Evolutionary conservation across 2,113 vertebrate genomes (phyloP).

Genomic region (Sardina pilchardus): DNA sequence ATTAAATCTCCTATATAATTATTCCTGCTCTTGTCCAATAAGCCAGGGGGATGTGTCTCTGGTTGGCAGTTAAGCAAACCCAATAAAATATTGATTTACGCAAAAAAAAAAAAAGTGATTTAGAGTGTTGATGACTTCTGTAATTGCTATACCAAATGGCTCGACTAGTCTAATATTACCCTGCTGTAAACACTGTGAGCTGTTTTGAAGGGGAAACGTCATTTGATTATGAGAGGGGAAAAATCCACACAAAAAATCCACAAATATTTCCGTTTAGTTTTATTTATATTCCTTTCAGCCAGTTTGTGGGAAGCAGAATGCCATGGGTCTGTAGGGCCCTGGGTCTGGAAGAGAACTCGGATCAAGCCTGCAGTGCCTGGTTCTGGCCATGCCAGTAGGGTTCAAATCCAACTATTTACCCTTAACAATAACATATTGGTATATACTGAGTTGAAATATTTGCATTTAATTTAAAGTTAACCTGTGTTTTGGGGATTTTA

Average conservation of each 20-base stretch:
- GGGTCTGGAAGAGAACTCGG: neutral
- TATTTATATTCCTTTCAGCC: neutral
- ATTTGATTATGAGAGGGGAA: neutral
- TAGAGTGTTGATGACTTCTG: conserved; percentile 3
- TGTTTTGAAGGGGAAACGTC: neutral
- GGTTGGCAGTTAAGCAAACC: neutral
- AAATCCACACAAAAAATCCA: conserved; percentile 1
- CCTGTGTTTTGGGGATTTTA: too few species aligned
- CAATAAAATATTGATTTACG: conserved; percentile 17
- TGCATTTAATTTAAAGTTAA: too few species aligned
- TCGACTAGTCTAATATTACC: neutral
- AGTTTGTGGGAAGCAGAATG: neutral
- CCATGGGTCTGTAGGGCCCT: neutral
- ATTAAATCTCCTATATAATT: neutral
- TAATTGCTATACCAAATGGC: neutral
- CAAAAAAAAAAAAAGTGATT: neutral
- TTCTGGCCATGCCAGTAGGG: neutral
- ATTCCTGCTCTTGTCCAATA: neutral
- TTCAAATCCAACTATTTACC: neutral
- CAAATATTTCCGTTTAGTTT: neutral
- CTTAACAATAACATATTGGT: neutral
- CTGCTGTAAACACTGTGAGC: neutral
- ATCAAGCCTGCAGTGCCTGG: neutral
- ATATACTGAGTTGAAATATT: neutral
- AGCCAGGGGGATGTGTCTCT: neutral